Evolutionary conservation across 2,888 invertebrate species (phyloP), one percentile per base, ranked within the genome.

Genomic region (Ypsolopha scabrella): DNA sequence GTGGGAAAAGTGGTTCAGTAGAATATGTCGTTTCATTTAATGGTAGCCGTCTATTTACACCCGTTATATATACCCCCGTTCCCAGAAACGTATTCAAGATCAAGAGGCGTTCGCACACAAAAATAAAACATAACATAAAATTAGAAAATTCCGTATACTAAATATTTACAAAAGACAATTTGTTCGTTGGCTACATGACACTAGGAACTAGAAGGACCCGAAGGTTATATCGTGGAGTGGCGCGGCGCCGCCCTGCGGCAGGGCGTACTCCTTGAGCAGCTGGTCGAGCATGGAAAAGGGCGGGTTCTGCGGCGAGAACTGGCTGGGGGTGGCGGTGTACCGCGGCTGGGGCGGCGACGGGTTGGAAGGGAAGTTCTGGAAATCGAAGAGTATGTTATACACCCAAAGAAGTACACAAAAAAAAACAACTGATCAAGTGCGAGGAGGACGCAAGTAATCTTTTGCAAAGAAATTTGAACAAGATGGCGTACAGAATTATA

Each of bases 151-250:
- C 24, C 24, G 24, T 24, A 24, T 44, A 14, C 44, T 10, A 1
- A 14, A 33, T 47, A 33, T 47, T 8, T 34, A n/a, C 35, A 11
- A 11, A 33, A 38, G 8, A 1, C 24, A 24, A 24, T 24, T 24
- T 24, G 24, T 24, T 24, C 24, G 24, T 24, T 24, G 24, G 24
- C 24, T 24, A 24, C 24, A 24, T 24, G 24, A 24, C 24, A 24
- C 24, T 24, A 24, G 24, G 10, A 72, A 57, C 72, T 90, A 93
- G 75, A 92, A 94, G 72, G 92, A 92, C 64, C 94, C 94, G 69
- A 95, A 95, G 54, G 93, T 91, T 73, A 95, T 94, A 66, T 95
- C 94, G 66, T 94, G 94, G 39, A 93, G 82, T 0, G 94, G 90
- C 0, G 92, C 88, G 7, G 90, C 87, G 34, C 90, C 90, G 6